phyloP scores from a whole-genome alignment of 2,113 vertebrate genomes.

The Perccottus glenii region DNA sequence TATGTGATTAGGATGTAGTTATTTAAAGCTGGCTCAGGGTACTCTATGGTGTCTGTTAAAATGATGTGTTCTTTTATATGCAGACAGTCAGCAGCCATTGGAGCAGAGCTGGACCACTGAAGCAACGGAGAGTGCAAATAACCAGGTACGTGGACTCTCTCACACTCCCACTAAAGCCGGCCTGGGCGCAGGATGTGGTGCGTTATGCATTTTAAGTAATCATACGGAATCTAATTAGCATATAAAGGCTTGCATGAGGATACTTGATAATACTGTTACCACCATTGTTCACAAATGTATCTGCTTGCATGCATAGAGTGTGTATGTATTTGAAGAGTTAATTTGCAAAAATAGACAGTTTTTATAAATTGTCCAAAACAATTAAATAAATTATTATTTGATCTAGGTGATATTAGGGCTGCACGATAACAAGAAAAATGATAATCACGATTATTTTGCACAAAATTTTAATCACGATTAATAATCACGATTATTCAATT shows the following conservation, averaged over 20 bases:
- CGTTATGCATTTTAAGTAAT: conserved; percentile 30
- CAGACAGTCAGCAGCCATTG: conserved; percentile 53
- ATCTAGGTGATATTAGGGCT: too few relatives aligned
- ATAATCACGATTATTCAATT: too few relatives aligned
- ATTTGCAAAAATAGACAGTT: too few relatives aligned
- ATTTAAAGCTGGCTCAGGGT: too few relatives aligned
- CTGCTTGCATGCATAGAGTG: conserved; percentile 4
- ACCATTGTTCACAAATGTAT: not conserved
- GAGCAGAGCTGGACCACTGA: conserved; percentile 55
- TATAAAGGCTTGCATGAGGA: not conserved
- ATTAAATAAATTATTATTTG: too few relatives aligned
- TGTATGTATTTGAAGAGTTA: conserved; percentile 8
- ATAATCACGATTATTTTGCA: too few relatives aligned
- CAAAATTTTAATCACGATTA: too few relatives aligned
- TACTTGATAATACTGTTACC: not conserved
- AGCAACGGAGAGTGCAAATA: conserved; percentile 36
- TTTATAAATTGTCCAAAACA: too few relatives aligned
- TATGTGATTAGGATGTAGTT: too few relatives aligned
- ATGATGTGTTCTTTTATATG: conserved; percentile 23
- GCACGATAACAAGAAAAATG: too few relatives aligned
- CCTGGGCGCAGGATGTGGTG: conserved; percentile 9
- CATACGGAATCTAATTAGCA: conserved; percentile 6
- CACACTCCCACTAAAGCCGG: conserved; percentile 15
- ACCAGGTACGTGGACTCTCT: conserved; percentile 36
- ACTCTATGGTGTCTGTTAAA: too few relatives aligned